Evolutionary conservation across 2,113 vertebrate genomes (phyloP), one percentile per base, ranked within the genome.

Genomic region (Panurus biarmicus): DNA sequence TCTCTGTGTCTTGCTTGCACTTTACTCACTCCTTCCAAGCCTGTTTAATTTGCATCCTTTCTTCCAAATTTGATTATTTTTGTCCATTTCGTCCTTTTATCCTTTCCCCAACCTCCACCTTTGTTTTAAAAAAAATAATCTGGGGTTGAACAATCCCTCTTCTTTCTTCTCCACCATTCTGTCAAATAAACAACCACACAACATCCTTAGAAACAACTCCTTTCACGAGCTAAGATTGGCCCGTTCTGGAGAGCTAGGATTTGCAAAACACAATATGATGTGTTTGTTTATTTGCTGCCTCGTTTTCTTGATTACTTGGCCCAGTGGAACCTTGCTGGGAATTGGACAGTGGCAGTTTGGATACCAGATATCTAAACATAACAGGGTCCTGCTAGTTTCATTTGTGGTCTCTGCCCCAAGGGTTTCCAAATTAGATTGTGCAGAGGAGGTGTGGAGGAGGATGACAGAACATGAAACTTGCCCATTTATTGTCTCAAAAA

Each of bases 41-140:
- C 89, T 79, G 65, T 76, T 97, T 96, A 84, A 95, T 95, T 93
- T 94, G 60, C 40, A n/a, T 29, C 35, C 67, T 93, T 92, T 90
- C 93, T 93, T 81, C 65, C 48, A 40, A 20, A 48, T 67, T 89
- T 57, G 56, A 76, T 91, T 84, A 22, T 77, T 95, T 94, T 86
- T 87, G 61, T 61, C 85, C 24, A 20, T 69, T 79, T 4, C 0
- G 0, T 88, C 33, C 48, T 85, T 89, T 82, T 67, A 74, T 83
- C 26, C 40, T 60, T 72, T 31, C 26, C 48, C 18, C 65, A 74
- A 50, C 61, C 58, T 95, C 69, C 61, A 77, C 26, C 31, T 83
- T 88, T 87, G 56, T 60, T 73, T 19, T 3, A 25, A 54, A 58
- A 62, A 81, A n/a, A 58, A 82, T 3, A 50, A 76, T 62, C 45